Conservation (phyloP, 2,113 vertebrate species). For the Charina bottae region DNA sequence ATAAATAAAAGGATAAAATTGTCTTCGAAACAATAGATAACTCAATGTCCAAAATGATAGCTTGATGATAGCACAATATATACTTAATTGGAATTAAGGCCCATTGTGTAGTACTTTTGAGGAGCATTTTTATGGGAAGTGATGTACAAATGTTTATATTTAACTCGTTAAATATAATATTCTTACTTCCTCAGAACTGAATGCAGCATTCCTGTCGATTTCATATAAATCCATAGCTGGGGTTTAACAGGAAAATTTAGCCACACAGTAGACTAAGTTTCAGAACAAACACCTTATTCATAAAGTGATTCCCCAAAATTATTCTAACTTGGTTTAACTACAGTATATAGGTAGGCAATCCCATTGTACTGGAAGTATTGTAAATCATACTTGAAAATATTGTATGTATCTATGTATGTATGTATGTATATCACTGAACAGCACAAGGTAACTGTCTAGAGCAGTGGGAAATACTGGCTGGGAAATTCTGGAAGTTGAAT, state of each 20-base stretch:
- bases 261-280: neutral
- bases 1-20: conserved; percentile 26
- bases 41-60: neutral
- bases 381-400: neutral
- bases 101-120: neutral
- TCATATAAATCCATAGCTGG: conserved; percentile 23
- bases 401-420: no score
- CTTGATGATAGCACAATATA: neutral
- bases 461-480: no score
- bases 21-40: neutral
- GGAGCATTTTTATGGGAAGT: neutral
- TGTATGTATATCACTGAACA: no score
- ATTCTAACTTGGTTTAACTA: neutral
- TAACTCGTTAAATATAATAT: neutral
- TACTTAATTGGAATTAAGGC: neutral
- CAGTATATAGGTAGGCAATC: neutral
- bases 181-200: neutral
- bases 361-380: neutral
- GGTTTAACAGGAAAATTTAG: neutral
- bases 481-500: no score
- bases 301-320: neutral
- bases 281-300: neutral
- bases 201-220: neutral
- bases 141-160: neutral
- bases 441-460: no score